phyloP scores from a whole-genome alignment of 2,113 vertebrate species.

The Gymnarchus niloticus region DNA sequence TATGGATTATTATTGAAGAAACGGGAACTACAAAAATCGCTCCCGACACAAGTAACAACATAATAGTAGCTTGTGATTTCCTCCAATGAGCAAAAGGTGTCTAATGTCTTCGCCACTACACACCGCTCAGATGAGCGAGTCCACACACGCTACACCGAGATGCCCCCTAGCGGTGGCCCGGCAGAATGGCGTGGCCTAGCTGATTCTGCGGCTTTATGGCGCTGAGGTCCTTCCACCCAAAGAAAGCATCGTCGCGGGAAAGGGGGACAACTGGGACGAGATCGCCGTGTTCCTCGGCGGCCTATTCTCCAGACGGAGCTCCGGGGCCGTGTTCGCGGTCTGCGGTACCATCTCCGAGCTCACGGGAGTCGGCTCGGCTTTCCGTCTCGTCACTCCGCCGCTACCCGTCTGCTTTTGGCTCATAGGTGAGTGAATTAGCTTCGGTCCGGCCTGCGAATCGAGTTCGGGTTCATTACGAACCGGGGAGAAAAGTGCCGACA shows the following conservation, averaged over 20 bases:
- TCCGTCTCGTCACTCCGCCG: neutral
- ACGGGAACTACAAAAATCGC: neutral
- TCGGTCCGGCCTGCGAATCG: neutral
- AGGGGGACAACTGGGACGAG: neutral
- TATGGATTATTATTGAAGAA: neutral
- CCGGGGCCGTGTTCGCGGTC: neutral
- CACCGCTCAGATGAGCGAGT: neutral
- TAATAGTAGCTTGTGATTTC: neutral
- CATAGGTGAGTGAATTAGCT: constrained; percentile 4
- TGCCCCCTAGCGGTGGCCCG: constrained; percentile 27
- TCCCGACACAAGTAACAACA: neutral
- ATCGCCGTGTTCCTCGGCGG: neutral
- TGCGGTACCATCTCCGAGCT: neutral
- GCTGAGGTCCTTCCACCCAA: constrained; percentile 15
- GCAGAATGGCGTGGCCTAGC: constrained; percentile 35
- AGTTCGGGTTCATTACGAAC: neutral
- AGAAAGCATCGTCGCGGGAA: constrained; percentile 14
- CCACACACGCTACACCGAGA: constrained; percentile 2
- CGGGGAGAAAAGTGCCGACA: neutral
- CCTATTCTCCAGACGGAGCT: neutral
- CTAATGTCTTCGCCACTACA: neutral
- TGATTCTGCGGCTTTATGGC: constrained; percentile 11
- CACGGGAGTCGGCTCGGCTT: neutral
- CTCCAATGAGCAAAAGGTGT: neutral
- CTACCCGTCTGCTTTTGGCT: neutral